Evolutionary conservation across 2,888 invertebrate genomes (phyloP).

Genomic region (Tetropium fuscum): DNA sequence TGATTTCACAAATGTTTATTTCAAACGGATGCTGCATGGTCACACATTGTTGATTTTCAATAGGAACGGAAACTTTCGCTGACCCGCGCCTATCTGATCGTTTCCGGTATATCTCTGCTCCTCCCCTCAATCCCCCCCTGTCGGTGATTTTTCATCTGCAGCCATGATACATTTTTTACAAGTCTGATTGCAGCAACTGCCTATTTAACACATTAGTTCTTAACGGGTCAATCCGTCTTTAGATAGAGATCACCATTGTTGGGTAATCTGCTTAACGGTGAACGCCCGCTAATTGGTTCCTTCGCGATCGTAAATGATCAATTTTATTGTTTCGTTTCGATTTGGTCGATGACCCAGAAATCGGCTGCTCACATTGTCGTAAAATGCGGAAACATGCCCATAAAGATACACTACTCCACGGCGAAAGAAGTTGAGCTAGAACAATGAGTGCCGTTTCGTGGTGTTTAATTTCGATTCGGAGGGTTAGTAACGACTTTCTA

Average conservation of each 20-base stretch:
- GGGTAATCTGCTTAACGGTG: constrained; percentile 29
- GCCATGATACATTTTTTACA: constrained; percentile 26
- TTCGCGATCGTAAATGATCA: constrained; percentile 28
- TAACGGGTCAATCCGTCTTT: not conserved
- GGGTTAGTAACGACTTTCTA: not conserved
- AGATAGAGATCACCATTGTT: constrained; percentile 34
- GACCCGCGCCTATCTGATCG: constrained; percentile 62
- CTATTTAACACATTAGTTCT: not conserved
- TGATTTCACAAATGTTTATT: constrained; percentile 51
- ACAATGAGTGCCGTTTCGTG: not conserved
- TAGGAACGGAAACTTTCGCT: constrained; percentile 66
- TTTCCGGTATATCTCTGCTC: constrained; percentile 57
- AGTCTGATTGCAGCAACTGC: constrained; percentile 7
- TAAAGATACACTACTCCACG: constrained; percentile 10
- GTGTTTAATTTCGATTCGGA: not conserved
- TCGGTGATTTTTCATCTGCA: constrained; percentile 15
- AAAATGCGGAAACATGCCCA: constrained; percentile 19
- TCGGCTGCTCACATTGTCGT: constrained; percentile 10
- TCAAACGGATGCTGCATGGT: constrained; percentile 64
- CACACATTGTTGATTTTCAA: constrained; percentile 65
- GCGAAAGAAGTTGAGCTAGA: not conserved
- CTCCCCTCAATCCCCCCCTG: constrained; percentile 33
- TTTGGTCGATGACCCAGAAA: constrained; percentile 23
- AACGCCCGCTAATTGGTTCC: constrained; percentile 26
- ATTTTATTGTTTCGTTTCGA: constrained; percentile 28